Evolutionary conservation across 2,888 invertebrate genomes (phyloP), one percentile per base, ranked within the genome.

Genomic region (Napeogenes inachia): DNA sequence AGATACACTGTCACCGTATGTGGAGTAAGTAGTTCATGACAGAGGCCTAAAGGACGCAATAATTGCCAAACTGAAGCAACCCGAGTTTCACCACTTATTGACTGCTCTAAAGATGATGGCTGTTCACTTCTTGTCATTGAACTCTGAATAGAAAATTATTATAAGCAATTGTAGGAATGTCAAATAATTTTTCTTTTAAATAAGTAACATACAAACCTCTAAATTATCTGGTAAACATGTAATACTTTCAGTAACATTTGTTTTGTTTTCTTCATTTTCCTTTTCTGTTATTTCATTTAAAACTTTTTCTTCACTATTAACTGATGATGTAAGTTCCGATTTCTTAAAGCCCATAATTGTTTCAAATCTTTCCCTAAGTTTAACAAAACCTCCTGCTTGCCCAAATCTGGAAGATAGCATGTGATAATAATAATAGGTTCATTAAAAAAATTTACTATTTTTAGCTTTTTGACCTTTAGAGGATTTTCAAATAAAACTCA

Each of bases 1-100:
- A 99, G 94, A 89, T 97, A 98, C 82, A 96, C 97, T 79, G 96
- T 94, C 78, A 99, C 96, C 56, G 98, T 97, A 75, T 95, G 94
- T 66, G 95, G 94, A 53, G 98, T 98, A 69, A 99, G 91, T 69
- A 97, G 93, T 82, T 98, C 98, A 79, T 96, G 96, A 82, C 98
- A 98, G 64, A 96, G 93, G 47, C 98, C 98, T 81, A 99, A 96
- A 10, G 99, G 98, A 75, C 96, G 93, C 69, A 98, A 90, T 67
- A 98, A 91, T 67, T 89, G 91, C 91, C 91, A 91, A 33, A 90
- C 91, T 1, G 88, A 81, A 8, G 85, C 81, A 32, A 91, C 87
- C 3, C 89, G 80, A 3, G 87, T 83, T 70, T 89, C 89, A 2
- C 87, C 87, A 50, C 74, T 83, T 54, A 78, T 79, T 0, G 84